Evolutionary conservation across 2,888 invertebrate species (phyloP), one percentile per base, ranked within the genome.

Genomic region (Hypsopygia costalis): DNA sequence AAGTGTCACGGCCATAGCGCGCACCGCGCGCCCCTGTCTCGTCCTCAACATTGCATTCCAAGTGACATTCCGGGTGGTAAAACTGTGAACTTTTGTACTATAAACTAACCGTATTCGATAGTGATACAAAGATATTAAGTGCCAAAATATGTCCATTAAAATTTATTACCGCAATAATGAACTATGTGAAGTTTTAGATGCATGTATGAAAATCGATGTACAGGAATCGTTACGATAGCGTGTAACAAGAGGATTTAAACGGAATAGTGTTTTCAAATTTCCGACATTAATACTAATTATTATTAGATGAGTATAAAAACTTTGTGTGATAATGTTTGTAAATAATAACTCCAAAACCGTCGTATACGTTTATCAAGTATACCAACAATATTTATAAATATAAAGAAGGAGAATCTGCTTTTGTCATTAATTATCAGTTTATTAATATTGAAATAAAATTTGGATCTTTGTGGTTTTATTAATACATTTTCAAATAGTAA

Each of bases 141-240:
- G 82, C 80, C 76, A 79, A 77, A 73, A 66, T 54, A 75, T 82
- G 86, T 85, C 86, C 83, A 86, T 77, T 74, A 66, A 64, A 58
- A 8, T 25, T 60, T 62, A 62, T 69, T 66, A 69, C 64, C 56
- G 67, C 69, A 74, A 74, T 72, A 69, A 73, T 57, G 51, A 67
- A 73, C 62, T 58, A 57, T 62, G 60, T 50, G 42, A 49, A 51
- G 49, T 62, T 69, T 70, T 70, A 75, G 66, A 62, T 54, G 53
- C 66, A 68, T 72, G 67, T 63, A 66, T 62, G 58, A 53, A 25
- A 63, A 66, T 62, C 59, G 53, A 25, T 46, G 55, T 56, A 52
- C 47, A 43, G 27, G 27, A 47, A 48, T 39, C 25, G 40, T 37
- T 59, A 48, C 56, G 59, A 62, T 58, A 55, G 60, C 58, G 55